Base-by-base conservation (phyloP, 2,113 vertebrate species). In the Oncorhynchus nerka region DNA sequence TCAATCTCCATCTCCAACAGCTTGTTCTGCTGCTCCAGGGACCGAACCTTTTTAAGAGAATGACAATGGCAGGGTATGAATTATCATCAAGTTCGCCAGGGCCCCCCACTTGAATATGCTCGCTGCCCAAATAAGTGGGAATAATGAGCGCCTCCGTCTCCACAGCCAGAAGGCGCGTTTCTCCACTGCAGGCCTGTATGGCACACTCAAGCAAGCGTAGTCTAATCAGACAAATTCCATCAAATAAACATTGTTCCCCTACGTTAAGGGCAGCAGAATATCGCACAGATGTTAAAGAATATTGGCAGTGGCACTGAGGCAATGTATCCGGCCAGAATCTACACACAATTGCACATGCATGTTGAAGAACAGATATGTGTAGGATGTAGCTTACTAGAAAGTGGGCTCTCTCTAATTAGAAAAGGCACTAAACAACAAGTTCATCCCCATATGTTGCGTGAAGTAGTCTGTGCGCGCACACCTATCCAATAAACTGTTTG, bases 11-110 rank as follows among this genome's bases (percentile, higher is more conserved):
- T 30, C 80, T 94, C 86, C 71, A 91, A 66, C 11, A 90, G 79
- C 3, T 78, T 80, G 80, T 93, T 85, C 84, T 91, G 89, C 84
- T 91, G 85, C 80, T 93, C 87, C 20, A 90, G 88, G 5, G 91
- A 89, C 49, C 93, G 88, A 79, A 89, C 94, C 94, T 94, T 68
- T 69, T 69, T 61, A 39, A 19, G 67, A 6, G 5, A 22, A 70
- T 20, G 5, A 81, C 70, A 81, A 5, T 1, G 71, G 80, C 80
- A 13, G 24, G 65, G 68, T 51, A 68, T 71, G 55, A 48, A 32
- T 62, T 26, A 67, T 67, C 13, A 32, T 67, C 26, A 24, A 2
- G 59, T 62, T 62, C 9, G 19, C n/a, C 20, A 24, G 65, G 15
- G 12, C 13, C 4, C 22, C 26, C 7, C 59, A 8, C 6, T 70